Percentiles rank a stretch among this genome's conserved stretches.
Evolutionary conservation across 2,113 vertebrate genomes (phyloP).

Genomic region (Naja naja): DNA sequence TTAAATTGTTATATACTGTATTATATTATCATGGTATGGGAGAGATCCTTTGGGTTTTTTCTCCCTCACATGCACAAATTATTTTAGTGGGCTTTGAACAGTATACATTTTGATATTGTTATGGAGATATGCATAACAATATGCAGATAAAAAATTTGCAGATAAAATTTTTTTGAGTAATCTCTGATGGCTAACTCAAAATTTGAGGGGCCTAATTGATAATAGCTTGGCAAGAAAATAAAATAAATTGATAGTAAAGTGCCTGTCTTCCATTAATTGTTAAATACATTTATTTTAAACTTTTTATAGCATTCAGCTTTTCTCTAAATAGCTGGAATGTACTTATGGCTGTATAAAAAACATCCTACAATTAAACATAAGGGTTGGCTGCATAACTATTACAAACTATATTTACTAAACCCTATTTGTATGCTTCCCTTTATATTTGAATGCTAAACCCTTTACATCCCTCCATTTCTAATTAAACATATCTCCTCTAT

Average conservation of each 20-base stretch:
- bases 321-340: background rate
- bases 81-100: background rate
- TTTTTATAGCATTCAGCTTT: background rate
- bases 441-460: too few relatives aligned
- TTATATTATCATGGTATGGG: background rate
- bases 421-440: too few relatives aligned
- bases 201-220: background rate
- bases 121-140: background rate
- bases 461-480: too few relatives aligned
- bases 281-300: background rate
- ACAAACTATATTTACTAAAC: too few relatives aligned
- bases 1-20: background rate
- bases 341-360: background rate
- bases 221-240: too few relatives aligned
- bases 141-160: background rate
- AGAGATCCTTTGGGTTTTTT: background rate
- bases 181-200: background rate
- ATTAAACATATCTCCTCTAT: too few relatives aligned
- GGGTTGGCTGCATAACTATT: background rate
- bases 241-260: background rate
- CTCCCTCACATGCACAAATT: background rate
- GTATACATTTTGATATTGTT: background rate
- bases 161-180: background rate
- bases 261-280: background rate
- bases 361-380: background rate